A percentile compares a stretch with the other conserved stretches of the same genome.
phyloP scores from a whole-genome alignment of 1,140 invertebrate species.

The Ceratina japonica region DNA sequence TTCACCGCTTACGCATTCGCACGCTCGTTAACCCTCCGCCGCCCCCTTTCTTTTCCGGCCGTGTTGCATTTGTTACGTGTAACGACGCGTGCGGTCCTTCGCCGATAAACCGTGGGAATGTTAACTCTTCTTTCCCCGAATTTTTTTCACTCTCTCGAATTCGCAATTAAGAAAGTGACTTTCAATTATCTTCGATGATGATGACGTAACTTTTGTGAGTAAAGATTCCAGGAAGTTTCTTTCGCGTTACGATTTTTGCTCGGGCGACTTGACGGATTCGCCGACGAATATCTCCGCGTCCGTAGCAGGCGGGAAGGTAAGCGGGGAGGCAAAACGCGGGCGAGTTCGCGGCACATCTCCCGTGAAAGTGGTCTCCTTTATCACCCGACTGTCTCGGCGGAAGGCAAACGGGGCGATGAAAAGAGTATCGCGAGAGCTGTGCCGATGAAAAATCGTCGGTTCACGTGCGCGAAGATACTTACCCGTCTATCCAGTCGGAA shows the following conservation, averaged over 20 bases:
- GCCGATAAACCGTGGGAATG: neutral
- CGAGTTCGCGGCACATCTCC: neutral
- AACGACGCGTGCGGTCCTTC: slow-evolving; percentile 30
- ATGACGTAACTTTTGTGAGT: too few species aligned
- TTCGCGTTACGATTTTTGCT: neutral
- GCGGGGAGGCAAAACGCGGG: neutral
- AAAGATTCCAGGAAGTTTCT: too few species aligned
- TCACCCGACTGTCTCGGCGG: slow-evolving; percentile 37
- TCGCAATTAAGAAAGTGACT: too few species aligned
- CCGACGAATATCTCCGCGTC: slow-evolving; percentile 7
- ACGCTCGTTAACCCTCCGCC: slow-evolving; percentile 37
- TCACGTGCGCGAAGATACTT: slow-evolving; percentile 47
- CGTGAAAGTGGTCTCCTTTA: slow-evolving; percentile 45
- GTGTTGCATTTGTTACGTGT: slow-evolving; percentile 32
- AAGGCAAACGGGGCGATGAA: slow-evolving; percentile 31
- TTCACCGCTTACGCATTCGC: slow-evolving; percentile 10
- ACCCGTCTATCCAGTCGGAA: slow-evolving; percentile 23
- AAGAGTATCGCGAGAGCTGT: slow-evolving; percentile 9
- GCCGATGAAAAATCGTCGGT: slow-evolving; percentile 48
- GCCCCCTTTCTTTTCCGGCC: too few species aligned
- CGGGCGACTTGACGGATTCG: neutral
- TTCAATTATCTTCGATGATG: too few species aligned
- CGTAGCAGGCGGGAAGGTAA: neutral
- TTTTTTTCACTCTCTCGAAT: neutral
- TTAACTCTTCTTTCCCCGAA: neutral